Evolutionary conservation across 2,888 invertebrate species (phyloP).

Genomic region (Papilio demoleus): DNA sequence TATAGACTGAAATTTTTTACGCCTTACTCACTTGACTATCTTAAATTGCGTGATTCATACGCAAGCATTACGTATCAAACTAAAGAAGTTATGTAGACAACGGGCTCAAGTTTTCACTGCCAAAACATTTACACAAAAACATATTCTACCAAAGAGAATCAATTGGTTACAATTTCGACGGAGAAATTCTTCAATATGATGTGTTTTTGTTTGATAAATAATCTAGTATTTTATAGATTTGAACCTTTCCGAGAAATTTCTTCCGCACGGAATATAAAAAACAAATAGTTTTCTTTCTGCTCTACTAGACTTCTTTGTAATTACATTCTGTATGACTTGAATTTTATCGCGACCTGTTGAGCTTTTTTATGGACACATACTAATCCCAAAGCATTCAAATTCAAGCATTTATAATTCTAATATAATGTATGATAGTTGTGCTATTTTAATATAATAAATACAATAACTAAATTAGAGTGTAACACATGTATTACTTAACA

Average conservation of each 20-base stretch:
- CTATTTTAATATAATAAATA: neutral
- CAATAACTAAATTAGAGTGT: constrained; percentile 33
- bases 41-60: constrained; percentile 70
- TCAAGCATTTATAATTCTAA: too few relatives aligned
- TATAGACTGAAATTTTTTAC: constrained; percentile 76
- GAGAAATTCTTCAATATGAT: neutral
- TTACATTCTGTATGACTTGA: too few relatives aligned
- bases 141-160: neutral
- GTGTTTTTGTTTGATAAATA: too few relatives aligned
- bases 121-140: neutral
- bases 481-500: constrained; percentile 35
- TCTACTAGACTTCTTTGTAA: too few relatives aligned
- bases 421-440: neutral
- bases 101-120: neutral
- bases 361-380: too few relatives aligned
- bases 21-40: constrained; percentile 73
- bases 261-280: too few relatives aligned
- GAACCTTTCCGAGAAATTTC: too few relatives aligned
- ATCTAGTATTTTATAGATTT: too few relatives aligned
- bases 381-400: too few relatives aligned
- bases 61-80: constrained; percentile 35
- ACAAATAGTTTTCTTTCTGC: too few relatives aligned
- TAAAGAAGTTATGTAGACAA: neutral
- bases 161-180: too few relatives aligned
- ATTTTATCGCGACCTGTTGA: too few relatives aligned